These are phyloP conservation scores for Papilio demoleus DNA, from an alignment of 2,888 invertebrate species.

Conservation along the genomic window DNA sequence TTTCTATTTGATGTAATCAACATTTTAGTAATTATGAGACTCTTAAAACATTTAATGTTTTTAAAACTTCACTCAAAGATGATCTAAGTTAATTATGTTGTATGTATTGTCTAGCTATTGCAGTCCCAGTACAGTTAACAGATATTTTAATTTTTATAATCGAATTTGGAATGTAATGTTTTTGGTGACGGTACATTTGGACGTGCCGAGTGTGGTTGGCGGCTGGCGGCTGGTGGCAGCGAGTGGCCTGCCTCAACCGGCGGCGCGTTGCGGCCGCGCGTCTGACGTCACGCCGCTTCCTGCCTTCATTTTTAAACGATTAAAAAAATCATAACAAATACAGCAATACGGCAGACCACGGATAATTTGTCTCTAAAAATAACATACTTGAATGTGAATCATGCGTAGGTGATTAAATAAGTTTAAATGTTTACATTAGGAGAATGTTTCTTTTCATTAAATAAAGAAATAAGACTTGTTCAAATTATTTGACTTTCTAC, in stretches of 20 bases:
- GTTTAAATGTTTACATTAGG: too few species aligned
- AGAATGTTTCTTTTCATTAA: too few species aligned
- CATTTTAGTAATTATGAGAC: too few species aligned
- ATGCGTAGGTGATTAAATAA: conserved; percentile 49
- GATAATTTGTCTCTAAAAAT: conserved; percentile 35
- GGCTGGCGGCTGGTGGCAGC: conserved; percentile 44
- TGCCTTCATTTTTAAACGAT: conserved; percentile 47
- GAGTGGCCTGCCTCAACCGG: conserved; percentile 79
- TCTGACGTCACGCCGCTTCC: conserved; percentile 48
- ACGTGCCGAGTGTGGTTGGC: conserved; percentile 52
- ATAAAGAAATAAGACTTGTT: too few species aligned
- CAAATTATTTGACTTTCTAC: too few species aligned
- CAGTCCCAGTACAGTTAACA: too few species aligned
- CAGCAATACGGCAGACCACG: conserved; percentile 32
- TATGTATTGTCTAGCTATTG: neutral
- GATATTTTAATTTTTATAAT: neutral
- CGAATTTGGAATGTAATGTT: conserved; percentile 8
- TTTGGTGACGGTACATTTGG: conserved; percentile 59
- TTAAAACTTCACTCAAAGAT: neutral
- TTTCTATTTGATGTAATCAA: too few species aligned
- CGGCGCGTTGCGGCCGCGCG: conserved; percentile 60
- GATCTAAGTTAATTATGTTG: neutral
- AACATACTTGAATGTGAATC: conserved; percentile 31
- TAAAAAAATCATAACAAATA: conserved; percentile 43
- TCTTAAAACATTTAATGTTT: neutral